Base-by-base conservation (phyloP, 2,113 vertebrate genomes). In the Brevimyrus niger region DNA sequence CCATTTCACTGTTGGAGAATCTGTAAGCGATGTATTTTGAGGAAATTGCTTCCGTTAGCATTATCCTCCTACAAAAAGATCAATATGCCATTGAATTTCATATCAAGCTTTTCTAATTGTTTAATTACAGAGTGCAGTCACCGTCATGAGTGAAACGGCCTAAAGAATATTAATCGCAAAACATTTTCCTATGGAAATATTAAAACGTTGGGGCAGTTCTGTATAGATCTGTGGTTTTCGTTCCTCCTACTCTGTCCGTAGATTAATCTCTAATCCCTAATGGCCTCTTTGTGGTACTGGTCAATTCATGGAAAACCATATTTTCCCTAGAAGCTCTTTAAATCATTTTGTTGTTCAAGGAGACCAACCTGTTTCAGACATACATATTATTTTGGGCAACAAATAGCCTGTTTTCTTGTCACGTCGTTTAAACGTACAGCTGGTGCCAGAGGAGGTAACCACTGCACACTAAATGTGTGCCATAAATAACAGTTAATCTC, bases 91-190 rank as follows among this genome's bases (percentile, higher is more conserved):
- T 17, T 27, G 48, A 55, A 27, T 87, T 53, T 87, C 85, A 55
- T 53, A 53, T 87, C 47, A 53, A 87, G 85, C 50, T 35, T 87
- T 87, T 87, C 31, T 55, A 53, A 53, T 55, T 87, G 85, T 87
- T 87, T 87, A 87, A 55, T 55, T 86, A 86, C 84, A 50, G 27
- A 50, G 84, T 50, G 84, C 84, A 86, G 84, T 86, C 84, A 51
- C 27, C 27, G 10, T 51, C 84, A 86, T 86, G 84, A 86, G n/a
- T 50, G 13, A n/a, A 86, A 86, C 21, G 13, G 84, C 84, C 47
- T 13, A 17, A 27, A 86, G 82, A 84, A 47, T 47, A 84, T 84
- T 50, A 86, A 86, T 50, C 4, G 13, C 11, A 19, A 27, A 84
- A 23, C 11, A 38, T 53, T 47, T 35, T 87, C 4, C 50, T 38